Percentiles rank a stretch among this genome's conserved stretches.
phyloP scores from a whole-genome alignment of 92 coral and sea anemone genomes.

The Blastomussa wellsi region DNA sequence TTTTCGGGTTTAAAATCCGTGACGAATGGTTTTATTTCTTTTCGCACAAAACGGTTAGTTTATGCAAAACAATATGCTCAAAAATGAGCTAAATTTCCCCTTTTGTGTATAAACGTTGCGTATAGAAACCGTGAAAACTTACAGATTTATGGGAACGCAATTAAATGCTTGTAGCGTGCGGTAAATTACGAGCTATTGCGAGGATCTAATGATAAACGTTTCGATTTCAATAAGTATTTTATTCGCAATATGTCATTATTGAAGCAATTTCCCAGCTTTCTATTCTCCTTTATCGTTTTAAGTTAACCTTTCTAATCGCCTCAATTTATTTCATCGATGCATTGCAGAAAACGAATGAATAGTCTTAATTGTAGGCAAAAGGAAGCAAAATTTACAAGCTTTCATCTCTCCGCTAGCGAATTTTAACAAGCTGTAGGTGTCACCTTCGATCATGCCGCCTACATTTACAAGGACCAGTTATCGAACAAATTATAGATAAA shows the following conservation, averaged over 20 bases:
- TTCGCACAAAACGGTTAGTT: not conserved
- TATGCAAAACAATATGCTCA: not conserved
- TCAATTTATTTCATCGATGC: not conserved
- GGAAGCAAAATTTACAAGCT: not conserved
- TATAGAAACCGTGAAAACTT: not conserved
- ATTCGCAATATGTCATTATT: not conserved
- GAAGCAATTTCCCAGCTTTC: not conserved
- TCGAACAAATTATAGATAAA: conserved; percentile 14
- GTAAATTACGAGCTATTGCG: not conserved
- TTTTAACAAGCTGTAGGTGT: not conserved
- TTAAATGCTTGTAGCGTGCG: not conserved
- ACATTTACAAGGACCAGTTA: not conserved
- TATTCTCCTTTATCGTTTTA: not conserved
- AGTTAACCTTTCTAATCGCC: not conserved
- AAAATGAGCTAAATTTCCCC: not conserved
- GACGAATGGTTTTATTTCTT: not conserved
- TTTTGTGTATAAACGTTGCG: not conserved
- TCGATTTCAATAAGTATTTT: not conserved
- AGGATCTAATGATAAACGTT: not conserved
- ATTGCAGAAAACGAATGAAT: not conserved
- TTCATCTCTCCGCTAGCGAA: not conserved
- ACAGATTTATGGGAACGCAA: not conserved
- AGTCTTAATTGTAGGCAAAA: not conserved
- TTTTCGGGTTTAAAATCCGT: not conserved
- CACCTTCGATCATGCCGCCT: not conserved